These are phyloP conservation scores for Macrotrachela quadricornifera DNA, from an alignment of 1,140 invertebrate species.

Conservation along the genomic window DNA sequence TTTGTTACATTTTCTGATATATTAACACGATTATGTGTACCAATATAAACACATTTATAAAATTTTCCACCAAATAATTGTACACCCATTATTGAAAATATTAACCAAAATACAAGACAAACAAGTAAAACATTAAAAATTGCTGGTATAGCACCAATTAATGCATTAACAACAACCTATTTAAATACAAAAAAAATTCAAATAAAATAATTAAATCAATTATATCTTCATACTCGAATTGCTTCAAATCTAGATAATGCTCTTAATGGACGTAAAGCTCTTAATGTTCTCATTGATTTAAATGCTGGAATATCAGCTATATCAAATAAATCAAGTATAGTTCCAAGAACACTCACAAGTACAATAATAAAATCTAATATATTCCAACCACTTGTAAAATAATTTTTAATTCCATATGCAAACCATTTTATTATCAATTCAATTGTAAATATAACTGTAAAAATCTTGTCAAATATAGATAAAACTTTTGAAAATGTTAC, in stretches of 20 bases:
- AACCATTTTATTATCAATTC: slow-evolving; percentile 98
- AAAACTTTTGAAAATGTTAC: slow-evolving; percentile 61
- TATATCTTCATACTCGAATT: slow-evolving; percentile 83
- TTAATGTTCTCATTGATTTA: slow-evolving; percentile 73
- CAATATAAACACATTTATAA: slow-evolving; percentile 63
- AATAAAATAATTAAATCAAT: background rate
- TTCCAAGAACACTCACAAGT: slow-evolving; percentile 51
- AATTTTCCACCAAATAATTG: slow-evolving; percentile 72
- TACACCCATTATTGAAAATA: slow-evolving; percentile 73
- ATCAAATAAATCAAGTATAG: too few relatives aligned
- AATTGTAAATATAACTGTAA: slow-evolving; percentile 88
- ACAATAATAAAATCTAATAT: slow-evolving; percentile 97
- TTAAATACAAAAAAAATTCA: background rate
- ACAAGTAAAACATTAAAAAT: slow-evolving; percentile 79
- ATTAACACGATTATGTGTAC: too few relatives aligned
- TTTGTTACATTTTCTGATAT: too few relatives aligned
- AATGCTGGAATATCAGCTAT: too few relatives aligned
- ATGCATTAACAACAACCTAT: slow-evolving; percentile 74
- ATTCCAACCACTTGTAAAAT: slow-evolving; percentile 96
- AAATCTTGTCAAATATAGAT: slow-evolving; percentile 93
- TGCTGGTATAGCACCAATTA: slow-evolving; percentile 79
- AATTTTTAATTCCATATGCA: slow-evolving; percentile 80
- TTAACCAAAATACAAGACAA: slow-evolving; percentile 71
- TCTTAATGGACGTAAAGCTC: slow-evolving; percentile 63
- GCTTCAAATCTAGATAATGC: slow-evolving; percentile 81